Base-by-base conservation (phyloP, 1,140 invertebrate genomes). In the Cyclina sinensis region DNA sequence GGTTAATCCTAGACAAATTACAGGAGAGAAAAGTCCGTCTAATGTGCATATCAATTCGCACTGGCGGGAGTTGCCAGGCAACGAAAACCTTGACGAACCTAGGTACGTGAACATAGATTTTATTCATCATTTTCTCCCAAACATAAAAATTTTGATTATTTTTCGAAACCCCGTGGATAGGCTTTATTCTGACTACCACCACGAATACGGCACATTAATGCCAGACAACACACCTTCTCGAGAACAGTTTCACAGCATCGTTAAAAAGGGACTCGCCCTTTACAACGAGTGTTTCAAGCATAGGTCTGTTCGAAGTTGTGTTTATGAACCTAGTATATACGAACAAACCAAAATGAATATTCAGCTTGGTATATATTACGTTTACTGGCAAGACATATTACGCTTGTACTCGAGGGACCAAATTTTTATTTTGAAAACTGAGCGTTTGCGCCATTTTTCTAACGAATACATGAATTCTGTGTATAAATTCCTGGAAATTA, bases 11-110 rank as follows among this genome's bases (percentile, higher is more conserved):
- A n/a, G 16, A 54, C 14, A n/a, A 2, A 54, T 79, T 3, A 79
- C 54, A 92, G 93, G 92, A 59, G 93, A 94, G 30, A 91, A 85
- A 21, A 93, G 92, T 74, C 91, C 90, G 32, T 92, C 92, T 54
- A 94, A 92, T 30, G 78, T 93, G 14, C 92, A 92, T 92, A 78
- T 83, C 35, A 94, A 93, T 54, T 89, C 92, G 21, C 89, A 91
- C 74, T 94, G 92, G 93, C 86, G 83, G 83, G 51, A 46, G 21
- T 70, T 91, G 39, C 86, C 86, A 2, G 92, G 91, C 51, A 94
- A 92, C 82, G 91, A 89, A 57, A 89, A 91, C 16, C 62, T 39
- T 2, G 24, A 54, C 2, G 93, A 92, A 81, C 93, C 93, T 16
- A 70, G 39, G 35, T 90, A 82, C 59, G 86, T 91, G 11, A 93